phyloP scores from a whole-genome alignment of 1,140 invertebrate genomes.

The Mylabris phalerata region DNA sequence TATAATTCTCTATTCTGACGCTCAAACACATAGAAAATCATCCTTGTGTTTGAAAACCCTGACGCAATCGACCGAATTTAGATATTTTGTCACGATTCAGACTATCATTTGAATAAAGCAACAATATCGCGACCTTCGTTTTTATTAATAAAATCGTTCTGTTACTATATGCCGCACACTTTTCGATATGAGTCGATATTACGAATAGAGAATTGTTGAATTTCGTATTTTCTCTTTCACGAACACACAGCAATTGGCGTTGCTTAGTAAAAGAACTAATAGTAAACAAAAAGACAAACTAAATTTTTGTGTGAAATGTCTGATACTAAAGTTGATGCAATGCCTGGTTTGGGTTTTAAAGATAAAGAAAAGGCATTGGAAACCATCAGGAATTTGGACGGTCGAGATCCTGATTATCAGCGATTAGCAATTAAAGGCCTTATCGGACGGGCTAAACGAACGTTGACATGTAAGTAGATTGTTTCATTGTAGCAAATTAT shows the following conservation, averaged over 20 bases:
- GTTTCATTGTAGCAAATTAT: background rate
- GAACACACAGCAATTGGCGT: too few species aligned
- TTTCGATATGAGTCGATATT: too few species aligned
- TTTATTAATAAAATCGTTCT: constrained; percentile 1
- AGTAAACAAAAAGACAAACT: too few species aligned
- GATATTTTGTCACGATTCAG: constrained; percentile 18
- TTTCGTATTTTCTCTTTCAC: too few species aligned
- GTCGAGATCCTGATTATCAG: constrained; percentile 60
- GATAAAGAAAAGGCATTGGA: constrained; percentile 59
- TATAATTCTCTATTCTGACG: too few species aligned
- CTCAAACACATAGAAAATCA: too few species aligned
- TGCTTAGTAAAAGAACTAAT: too few species aligned
- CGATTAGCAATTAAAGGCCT: constrained; percentile 56
- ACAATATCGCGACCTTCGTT: constrained; percentile 2
- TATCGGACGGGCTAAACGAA: constrained; percentile 55
- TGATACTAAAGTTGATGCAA: constrained; percentile 41
- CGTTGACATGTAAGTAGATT: constrained; percentile 52
- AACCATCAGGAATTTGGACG: constrained; percentile 53
- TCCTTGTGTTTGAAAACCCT: background rate
- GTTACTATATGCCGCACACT: constrained; percentile 14
- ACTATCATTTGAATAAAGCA: constrained; percentile 3
- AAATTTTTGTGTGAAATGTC: constrained; percentile 25
- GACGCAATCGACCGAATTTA: constrained; percentile 21
- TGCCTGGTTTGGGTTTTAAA: constrained; percentile 58
- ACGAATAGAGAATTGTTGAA: too few species aligned